Percentiles rank a stretch among this genome's conserved stretches.
Conservation (phyloP, 1,140 invertebrate genomes). For the Zaprionus lachaisei region DNA sequence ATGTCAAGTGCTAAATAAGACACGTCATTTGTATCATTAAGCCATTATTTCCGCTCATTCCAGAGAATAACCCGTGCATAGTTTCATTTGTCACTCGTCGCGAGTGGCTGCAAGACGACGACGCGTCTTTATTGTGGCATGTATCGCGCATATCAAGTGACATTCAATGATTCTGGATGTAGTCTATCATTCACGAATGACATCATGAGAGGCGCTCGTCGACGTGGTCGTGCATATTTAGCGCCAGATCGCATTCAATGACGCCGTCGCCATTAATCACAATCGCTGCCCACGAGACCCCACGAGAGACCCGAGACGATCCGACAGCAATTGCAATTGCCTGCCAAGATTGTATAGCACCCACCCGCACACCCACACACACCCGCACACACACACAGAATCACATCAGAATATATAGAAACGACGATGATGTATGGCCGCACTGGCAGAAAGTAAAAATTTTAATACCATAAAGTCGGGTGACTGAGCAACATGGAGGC, state of each 20-base stretch:
- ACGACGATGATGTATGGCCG: constrained; percentile 41
- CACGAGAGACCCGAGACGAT: constrained; percentile 19
- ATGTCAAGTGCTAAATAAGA: constrained; percentile 60
- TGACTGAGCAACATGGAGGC: constrained; percentile 30
- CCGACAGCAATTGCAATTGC: constrained; percentile 63
- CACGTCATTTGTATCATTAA: constrained; percentile 79
- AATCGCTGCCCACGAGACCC: constrained; percentile 52
- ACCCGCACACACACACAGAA: too few species aligned
- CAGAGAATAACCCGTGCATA: constrained; percentile 41
- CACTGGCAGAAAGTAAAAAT: constrained; percentile 60
- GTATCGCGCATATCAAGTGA: constrained; percentile 58
- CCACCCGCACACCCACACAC: constrained; percentile 39
- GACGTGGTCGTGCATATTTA: constrained; percentile 61
- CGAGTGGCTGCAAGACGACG: constrained; percentile 33
- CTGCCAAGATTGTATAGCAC: constrained; percentile 20
- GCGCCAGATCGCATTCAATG: constrained; percentile 73
- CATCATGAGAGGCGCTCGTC: constrained; percentile 51
- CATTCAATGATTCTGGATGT: constrained; percentile 45
- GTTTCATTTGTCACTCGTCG: constrained; percentile 60
- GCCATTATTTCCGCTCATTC: constrained; percentile 76
- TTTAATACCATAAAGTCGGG: constrained; percentile 57
- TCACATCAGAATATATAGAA: background rate
- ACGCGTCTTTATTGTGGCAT: constrained; percentile 16
- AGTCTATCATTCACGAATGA: constrained; percentile 52
- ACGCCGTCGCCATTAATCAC: constrained; percentile 76